Conservation (phyloP, 1,140 invertebrate genomes). For the Diplogasteroides magnus region DNA sequence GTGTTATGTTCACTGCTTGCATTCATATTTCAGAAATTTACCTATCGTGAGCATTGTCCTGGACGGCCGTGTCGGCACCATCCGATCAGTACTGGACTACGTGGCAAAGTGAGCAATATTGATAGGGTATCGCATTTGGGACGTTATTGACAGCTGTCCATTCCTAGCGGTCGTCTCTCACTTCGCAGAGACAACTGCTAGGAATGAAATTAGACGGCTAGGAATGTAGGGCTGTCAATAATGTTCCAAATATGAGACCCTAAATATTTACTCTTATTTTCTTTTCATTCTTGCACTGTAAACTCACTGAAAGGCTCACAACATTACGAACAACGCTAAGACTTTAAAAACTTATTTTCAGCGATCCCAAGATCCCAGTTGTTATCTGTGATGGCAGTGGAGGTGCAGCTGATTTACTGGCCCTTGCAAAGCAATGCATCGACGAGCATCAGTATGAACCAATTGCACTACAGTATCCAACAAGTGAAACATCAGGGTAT, state of each 20-base stretch:
- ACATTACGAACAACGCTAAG: no score
- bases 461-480: no score
- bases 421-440: conserved; percentile 79
- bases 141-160: no score
- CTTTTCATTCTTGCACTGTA: background rate
- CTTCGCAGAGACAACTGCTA: no score
- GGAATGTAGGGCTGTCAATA: no score
- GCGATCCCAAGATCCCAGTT: conserved; percentile 79
- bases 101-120: conserved; percentile 67
- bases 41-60: conserved; percentile 93
- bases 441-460: conserved; percentile 40
- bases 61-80: conserved; percentile 91
- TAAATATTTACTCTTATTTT: background rate
- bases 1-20: no score
- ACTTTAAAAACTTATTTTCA: conserved; percentile 9
- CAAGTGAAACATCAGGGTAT: conserved; percentile 36
- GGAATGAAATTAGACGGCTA: no score
- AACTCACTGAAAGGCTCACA: background rate
- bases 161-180: no score
- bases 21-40: no score
- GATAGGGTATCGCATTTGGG: no score
- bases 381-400: conserved; percentile 95
- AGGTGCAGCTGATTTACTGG: conserved; percentile 85
- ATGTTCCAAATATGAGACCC: background rate
- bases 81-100: conserved; percentile 88